Evolutionary conservation across 2,113 vertebrate species (phyloP).

Genomic region (Psephotus haematonotus): DNA sequence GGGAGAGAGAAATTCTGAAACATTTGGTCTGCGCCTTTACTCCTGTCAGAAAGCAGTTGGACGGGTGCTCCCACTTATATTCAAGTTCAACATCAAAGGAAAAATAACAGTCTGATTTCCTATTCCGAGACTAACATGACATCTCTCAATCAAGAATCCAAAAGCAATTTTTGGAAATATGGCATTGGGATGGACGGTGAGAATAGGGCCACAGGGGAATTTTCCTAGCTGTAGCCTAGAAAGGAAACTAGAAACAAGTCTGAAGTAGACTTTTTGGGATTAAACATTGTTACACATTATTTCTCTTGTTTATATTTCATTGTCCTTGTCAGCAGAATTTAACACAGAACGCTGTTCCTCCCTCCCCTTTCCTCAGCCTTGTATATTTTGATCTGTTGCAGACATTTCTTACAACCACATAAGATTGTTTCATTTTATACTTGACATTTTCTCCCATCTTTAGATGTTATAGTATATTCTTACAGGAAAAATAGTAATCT

Average conservation of each 20-base stretch:
- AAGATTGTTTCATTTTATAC: not conserved
- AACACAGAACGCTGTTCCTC: not conserved
- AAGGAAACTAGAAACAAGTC: not conserved
- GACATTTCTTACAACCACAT: not conserved
- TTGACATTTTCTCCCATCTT: not conserved
- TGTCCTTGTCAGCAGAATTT: not conserved
- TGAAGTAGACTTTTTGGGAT: not conserved
- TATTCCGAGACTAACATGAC: not conserved
- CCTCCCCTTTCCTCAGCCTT: not conserved
- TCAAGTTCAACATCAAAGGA: not conserved
- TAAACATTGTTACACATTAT: not conserved
- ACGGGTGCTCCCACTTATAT: not conserved
- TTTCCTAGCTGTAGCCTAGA: not conserved
- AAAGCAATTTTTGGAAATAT: not conserved
- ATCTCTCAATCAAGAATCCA: not conserved
- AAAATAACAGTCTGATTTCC: not conserved
- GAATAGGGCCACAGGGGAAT: not conserved
- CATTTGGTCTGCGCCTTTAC: rapidly evolving
- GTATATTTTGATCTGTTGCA: not conserved
- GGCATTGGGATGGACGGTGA: not conserved
- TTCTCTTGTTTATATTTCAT: not conserved
- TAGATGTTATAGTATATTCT: not conserved
- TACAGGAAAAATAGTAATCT: not conserved
- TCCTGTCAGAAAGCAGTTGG: not conserved
- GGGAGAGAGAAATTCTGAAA: not conserved